Conservation (phyloP, 2,113 vertebrate species). For the Toxotes jaculatrix region DNA sequence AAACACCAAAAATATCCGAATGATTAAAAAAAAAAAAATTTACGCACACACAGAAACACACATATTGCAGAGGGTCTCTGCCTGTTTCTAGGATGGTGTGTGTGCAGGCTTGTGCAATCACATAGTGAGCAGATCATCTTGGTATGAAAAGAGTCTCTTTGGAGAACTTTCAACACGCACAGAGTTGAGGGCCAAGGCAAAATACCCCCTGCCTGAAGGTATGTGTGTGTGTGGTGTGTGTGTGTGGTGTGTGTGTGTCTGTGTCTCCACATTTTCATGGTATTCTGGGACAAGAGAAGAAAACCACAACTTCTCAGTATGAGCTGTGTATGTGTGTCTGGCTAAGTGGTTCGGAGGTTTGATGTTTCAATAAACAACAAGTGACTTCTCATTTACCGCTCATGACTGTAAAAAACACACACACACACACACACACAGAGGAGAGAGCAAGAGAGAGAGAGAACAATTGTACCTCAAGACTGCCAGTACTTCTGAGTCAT, state of each 20-base stretch:
- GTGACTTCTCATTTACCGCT: constrained; percentile 67
- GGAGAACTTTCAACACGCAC: constrained; percentile 56
- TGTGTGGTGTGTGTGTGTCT: constrained; percentile 27
- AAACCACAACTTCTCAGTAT: constrained; percentile 38
- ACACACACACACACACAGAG: constrained; percentile 35
- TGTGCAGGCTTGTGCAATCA: constrained; percentile 42
- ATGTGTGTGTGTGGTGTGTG: constrained; percentile 16
- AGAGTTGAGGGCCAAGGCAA: constrained; percentile 11
- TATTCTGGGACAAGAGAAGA: constrained; percentile 30
- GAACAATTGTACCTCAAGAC: constrained; percentile 61
- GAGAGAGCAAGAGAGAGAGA: background rate
- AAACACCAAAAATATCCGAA: background rate
- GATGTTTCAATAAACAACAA: constrained; percentile 65
- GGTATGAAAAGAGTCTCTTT: constrained; percentile 51
- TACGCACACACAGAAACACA: background rate
- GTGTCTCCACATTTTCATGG: constrained; percentile 1
- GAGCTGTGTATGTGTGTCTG: constrained; percentile 31
- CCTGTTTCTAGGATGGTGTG: background rate
- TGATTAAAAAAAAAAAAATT: background rate
- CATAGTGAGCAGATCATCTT: constrained; percentile 55
- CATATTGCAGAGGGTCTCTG: background rate
- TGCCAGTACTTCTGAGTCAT: constrained; percentile 75
- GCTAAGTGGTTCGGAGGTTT: constrained; percentile 34
- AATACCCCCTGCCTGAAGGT: constrained; percentile 57
- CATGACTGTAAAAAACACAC: constrained; percentile 45